Conservation (phyloP, 2,888 invertebrate genomes). For the Aquatica leii region DNA sequence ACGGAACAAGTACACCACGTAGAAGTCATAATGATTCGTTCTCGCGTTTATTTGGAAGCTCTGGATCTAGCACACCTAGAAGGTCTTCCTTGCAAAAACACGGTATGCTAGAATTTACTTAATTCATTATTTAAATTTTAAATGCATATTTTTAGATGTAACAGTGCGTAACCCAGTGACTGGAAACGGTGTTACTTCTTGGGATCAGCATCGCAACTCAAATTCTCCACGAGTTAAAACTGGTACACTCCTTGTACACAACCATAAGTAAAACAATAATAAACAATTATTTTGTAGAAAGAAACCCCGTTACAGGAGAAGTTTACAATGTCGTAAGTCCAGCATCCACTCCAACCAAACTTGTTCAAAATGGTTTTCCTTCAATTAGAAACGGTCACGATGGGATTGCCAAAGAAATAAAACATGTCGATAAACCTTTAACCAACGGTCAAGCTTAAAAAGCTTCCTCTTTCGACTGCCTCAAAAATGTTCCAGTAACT, state of each 20-base stretch:
- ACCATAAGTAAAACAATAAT: no score
- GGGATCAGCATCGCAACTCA: slow-evolving; percentile 53
- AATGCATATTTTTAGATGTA: slow-evolving; percentile 51
- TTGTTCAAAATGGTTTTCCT: slow-evolving; percentile 51
- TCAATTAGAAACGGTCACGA: slow-evolving; percentile 47
- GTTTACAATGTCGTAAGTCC: slow-evolving; percentile 55
- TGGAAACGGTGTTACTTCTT: slow-evolving; percentile 59
- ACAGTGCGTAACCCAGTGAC: slow-evolving; percentile 59
- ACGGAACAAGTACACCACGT: slow-evolving; percentile 32
- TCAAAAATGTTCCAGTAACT: slow-evolving; percentile 7
- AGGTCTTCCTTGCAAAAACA: slow-evolving; percentile 58
- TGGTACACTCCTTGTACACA: no score
- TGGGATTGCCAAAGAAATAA: slow-evolving; percentile 36
- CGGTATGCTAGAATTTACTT: slow-evolving; percentile 45
- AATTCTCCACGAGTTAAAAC: slow-evolving; percentile 53
- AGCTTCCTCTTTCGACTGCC: slow-evolving; percentile 25
- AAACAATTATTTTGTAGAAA: no score
- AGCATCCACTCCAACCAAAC: slow-evolving; percentile 53
- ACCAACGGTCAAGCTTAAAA: slow-evolving; percentile 48
- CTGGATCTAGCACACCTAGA: slow-evolving; percentile 53
- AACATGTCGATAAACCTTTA: slow-evolving; percentile 41
- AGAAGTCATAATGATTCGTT: slow-evolving; percentile 55
- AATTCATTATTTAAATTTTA: neutral
- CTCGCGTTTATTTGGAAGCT: slow-evolving; percentile 56
- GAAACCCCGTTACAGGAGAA: slow-evolving; percentile 60